phyloP scores from a whole-genome alignment of 2,888 invertebrate species.

The Drosophila acutilabella region DNA sequence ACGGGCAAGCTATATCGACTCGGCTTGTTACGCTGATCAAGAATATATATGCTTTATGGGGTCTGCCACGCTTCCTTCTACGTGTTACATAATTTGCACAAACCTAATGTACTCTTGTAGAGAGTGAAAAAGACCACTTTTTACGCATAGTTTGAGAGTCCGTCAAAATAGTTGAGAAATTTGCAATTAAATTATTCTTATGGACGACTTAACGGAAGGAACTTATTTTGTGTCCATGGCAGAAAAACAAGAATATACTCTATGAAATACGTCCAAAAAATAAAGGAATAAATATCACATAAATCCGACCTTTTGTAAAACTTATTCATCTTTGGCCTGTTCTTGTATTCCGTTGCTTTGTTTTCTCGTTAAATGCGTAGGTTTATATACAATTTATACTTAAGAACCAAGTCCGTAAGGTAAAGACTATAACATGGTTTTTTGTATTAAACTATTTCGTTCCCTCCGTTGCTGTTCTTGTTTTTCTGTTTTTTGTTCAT shows the following conservation, averaged over 20 bases:
- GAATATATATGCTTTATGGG: too few relatives aligned
- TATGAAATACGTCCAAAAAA: conserved; percentile 18
- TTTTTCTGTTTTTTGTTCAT: conserved; percentile 14
- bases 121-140: too few relatives aligned
- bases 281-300: not conserved
- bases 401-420: conserved; percentile 34
- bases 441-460: conserved; percentile 10
- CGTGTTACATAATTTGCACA: too few relatives aligned
- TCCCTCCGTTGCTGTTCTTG: conserved; percentile 6
- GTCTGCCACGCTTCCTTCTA: too few relatives aligned
- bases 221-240: conserved; percentile 55
- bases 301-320: conserved; percentile 8
- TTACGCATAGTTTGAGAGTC: too few relatives aligned
- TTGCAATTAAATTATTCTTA: too few relatives aligned
- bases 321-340: conserved; percentile 29
- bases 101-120: too few relatives aligned
- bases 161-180: too few relatives aligned
- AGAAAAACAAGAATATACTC: conserved; percentile 60
- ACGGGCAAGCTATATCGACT: too few relatives aligned
- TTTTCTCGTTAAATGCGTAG: too few relatives aligned
- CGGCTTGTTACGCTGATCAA: too few relatives aligned
- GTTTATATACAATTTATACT: conserved; percentile 72
- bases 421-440: conserved; percentile 27
- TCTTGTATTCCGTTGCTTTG: conserved; percentile 36
- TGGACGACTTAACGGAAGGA: conserved; percentile 52